Evolutionary conservation across 2,888 invertebrate genomes (phyloP).

Genomic region (Morinoia aosen): DNA sequence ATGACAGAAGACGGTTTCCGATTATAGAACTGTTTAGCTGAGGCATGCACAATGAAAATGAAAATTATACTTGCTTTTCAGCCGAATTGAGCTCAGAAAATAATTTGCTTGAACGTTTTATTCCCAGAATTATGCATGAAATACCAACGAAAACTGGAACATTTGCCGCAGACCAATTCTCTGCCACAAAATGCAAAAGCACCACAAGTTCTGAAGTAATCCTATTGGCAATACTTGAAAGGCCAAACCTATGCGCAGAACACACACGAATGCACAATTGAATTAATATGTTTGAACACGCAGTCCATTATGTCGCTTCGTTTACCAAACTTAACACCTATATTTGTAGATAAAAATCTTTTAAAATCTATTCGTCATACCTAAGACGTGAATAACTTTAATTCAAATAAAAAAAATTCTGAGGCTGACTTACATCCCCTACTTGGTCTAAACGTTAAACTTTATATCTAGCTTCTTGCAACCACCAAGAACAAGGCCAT

Average conservation of each 20-base stretch:
- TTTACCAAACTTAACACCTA: neutral
- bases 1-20: neutral
- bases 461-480: neutral
- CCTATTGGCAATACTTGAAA: neutral
- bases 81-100: neutral
- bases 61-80: neutral
- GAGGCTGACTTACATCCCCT: neutral
- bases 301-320: neutral
- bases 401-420: neutral
- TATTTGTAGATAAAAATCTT: neutral
- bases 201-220: neutral
- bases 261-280: neutral
- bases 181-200: neutral
- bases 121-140: neutral
- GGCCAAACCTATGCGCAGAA: neutral
- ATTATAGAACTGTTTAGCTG: neutral
- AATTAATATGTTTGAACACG: neutral
- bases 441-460: neutral
- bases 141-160: neutral
- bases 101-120: neutral
- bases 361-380: neutral
- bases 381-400: neutral
- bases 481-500: neutral
- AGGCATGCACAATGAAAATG: neutral
- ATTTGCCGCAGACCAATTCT: neutral